Evolutionary conservation across 1,140 invertebrate species (phyloP).

Genomic region (Bombus waltoni): DNA sequence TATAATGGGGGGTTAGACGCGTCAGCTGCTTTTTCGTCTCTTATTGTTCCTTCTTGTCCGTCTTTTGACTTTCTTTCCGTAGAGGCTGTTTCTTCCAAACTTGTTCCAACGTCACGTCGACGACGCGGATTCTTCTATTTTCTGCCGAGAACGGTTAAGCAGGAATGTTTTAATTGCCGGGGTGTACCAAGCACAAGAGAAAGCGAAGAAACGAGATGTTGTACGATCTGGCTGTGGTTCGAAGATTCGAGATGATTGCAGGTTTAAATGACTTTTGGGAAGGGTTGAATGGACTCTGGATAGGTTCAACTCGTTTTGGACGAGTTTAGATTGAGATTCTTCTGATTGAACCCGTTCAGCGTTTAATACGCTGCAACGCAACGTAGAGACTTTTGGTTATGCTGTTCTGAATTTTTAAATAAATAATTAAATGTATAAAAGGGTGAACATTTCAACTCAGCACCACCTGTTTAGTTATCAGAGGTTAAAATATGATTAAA

Average conservation of each 20-base stretch:
- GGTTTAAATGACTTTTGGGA: neutral
- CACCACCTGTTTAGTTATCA: too few relatives aligned
- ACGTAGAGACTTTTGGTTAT: too few relatives aligned
- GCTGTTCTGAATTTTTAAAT: too few relatives aligned
- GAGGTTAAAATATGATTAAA: too few relatives aligned
- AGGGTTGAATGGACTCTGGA: neutral
- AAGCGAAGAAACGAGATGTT: neutral
- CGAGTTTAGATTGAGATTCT: neutral
- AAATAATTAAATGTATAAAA: too few relatives aligned
- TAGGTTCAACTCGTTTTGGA: neutral
- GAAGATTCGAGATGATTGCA: neutral
- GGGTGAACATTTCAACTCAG: too few relatives aligned
- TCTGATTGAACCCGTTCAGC: neutral
- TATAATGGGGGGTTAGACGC: conserved; percentile 55
- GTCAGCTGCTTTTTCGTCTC: conserved; percentile 21
- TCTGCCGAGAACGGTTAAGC: neutral
- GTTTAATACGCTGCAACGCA: too few relatives aligned
- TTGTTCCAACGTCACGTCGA: neutral
- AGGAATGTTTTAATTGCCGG: conserved; percentile 64
- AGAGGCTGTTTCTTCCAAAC: neutral
- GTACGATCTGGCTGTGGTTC: neutral
- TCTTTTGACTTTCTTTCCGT: conserved; percentile 16
- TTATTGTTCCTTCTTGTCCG: conserved; percentile 11
- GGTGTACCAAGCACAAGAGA: neutral
- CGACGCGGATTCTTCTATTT: neutral